Percentiles rank a stretch among this genome's conserved stretches.
phyloP scores from a whole-genome alignment of 2,797 vertebrate species.

The Spheniscus humboldti region DNA sequence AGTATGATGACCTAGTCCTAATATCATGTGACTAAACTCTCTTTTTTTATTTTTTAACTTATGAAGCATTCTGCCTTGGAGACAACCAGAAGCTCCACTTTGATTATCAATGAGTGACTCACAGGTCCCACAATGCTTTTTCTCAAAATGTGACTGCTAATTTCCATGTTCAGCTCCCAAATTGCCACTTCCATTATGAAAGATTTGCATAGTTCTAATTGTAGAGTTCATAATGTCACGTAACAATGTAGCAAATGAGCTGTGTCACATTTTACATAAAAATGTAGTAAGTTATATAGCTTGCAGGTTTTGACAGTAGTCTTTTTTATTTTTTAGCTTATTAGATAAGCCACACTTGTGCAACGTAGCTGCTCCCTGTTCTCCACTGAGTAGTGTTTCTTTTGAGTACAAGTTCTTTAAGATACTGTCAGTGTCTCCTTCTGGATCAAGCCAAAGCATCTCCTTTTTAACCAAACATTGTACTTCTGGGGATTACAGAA shows the following conservation, averaged over 20 bases:
- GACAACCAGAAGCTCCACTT: neutral
- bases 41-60: neutral
- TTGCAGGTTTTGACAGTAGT: neutral
- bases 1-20: neutral
- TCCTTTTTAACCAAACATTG: neutral
- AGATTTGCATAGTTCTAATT: slow-evolving; percentile 6
- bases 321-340: neutral
- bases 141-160: neutral
- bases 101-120: slow-evolving; percentile 2
- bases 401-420: neutral
- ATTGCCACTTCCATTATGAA: neutral
- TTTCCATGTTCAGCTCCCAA: slow-evolving; percentile 21
- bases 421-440: neutral
- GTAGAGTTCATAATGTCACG: neutral
- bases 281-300: neutral
- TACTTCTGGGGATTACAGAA: neutral
- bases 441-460: neutral
- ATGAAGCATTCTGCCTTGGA: neutral
- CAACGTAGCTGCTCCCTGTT: neutral
- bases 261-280: neutral
- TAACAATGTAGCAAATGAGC: neutral
- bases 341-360: neutral
- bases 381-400: neutral
- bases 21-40: neutral
- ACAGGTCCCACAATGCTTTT: neutral